Percentiles rank a stretch among this genome's conserved stretches.
Conservation (phyloP, 2,797 vertebrate species). For the Mus caroli region DNA sequence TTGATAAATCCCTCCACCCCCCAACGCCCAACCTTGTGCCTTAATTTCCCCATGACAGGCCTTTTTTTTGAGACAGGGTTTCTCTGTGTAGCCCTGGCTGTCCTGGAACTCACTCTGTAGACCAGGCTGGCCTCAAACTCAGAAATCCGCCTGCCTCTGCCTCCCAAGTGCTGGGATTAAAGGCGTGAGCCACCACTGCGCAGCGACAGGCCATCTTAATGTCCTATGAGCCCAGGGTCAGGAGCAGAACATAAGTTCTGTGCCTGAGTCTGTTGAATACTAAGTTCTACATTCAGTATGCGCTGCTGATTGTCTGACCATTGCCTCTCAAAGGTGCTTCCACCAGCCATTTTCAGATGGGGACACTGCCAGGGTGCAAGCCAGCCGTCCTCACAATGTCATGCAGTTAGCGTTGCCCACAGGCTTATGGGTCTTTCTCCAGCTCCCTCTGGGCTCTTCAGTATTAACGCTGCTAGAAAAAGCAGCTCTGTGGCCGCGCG, state of each 20-base stretch:
- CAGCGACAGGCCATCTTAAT: not conserved
- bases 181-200: too few species aligned
- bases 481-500: too few species aligned
- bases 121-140: too few species aligned
- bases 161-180: too few species aligned
- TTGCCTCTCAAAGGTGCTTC: not conserved
- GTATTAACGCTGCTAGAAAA: not conserved
- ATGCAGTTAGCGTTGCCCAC: not conserved
- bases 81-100: too few species aligned
- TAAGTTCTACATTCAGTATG: not conserved
- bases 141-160: too few species aligned
- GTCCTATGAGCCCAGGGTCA: not conserved
- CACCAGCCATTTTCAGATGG: not conserved
- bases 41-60: not conserved
- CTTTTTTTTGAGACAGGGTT: too few species aligned
- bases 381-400: too few species aligned
- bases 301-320: not conserved
- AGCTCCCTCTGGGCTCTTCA: not conserved
- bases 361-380: not conserved
- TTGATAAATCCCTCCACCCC: not conserved
- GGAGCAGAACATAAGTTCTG: not conserved
- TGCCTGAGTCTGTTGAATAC: too few species aligned
- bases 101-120: too few species aligned
- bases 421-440: not conserved
- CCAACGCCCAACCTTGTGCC: fast-evolving